Conservation (phyloP, 2,888 invertebrate species). For the Crepidodera aurea region DNA sequence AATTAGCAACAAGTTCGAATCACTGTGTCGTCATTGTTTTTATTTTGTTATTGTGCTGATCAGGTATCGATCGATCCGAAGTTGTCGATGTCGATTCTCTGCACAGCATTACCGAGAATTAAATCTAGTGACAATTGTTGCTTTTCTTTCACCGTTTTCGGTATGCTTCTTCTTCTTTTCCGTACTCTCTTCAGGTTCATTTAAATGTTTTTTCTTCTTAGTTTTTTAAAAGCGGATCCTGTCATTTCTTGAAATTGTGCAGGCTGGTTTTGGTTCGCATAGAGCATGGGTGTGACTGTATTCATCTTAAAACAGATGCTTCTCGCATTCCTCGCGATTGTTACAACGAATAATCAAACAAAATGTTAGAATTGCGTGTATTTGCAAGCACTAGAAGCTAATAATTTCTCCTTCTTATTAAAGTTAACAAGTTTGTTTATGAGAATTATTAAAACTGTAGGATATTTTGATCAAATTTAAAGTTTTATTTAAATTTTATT, state of each 20-base stretch:
- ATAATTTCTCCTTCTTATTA: too few relatives aligned
- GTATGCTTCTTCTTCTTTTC: conserved; percentile 24
- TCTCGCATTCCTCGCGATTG: conserved; percentile 9
- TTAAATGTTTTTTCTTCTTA: conserved; percentile 7
- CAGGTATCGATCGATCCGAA: conserved; percentile 31
- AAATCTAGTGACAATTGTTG: conserved; percentile 39
- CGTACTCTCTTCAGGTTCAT: conserved; percentile 12
- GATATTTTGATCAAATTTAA: too few relatives aligned
- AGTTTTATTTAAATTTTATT: too few relatives aligned
- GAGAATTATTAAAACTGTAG: too few relatives aligned
- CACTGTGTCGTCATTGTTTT: conserved; percentile 18
- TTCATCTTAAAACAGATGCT: conserved; percentile 10
- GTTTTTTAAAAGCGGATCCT: conserved; percentile 6
- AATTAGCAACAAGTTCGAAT: conserved; percentile 29
- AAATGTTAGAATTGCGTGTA: too few relatives aligned
- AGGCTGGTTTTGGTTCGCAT: conserved; percentile 9
- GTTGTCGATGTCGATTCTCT: conserved; percentile 19
- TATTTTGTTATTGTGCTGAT: conserved; percentile 27
- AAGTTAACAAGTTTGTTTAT: too few relatives aligned
- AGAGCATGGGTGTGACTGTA: conserved; percentile 19
- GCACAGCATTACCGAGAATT: conserved; percentile 32
- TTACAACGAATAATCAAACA: too few relatives aligned
- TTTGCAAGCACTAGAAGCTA: too few relatives aligned
- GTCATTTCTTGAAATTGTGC: conserved; percentile 14
- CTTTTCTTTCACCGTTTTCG: conserved; percentile 32